Conservation (phyloP, 2,797 vertebrate species). For the Erpetoichthys calabaricus region DNA sequence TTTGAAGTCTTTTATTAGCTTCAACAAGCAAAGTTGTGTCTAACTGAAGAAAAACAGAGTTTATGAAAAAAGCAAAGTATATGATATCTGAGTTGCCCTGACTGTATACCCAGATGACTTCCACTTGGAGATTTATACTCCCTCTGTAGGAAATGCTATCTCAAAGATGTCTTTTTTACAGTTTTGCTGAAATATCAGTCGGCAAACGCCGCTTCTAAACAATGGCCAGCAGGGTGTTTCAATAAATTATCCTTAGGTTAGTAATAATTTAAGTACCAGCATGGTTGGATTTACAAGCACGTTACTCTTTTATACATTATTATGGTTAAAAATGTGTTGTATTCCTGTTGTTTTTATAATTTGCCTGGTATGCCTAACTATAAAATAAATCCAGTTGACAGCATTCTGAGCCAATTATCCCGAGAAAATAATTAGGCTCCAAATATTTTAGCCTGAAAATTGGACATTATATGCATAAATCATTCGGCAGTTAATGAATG, state of each 20-base stretch:
- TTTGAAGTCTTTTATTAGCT: no score
- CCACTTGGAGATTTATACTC: not conserved
- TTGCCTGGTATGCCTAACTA: not conserved
- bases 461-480: slow-evolving; percentile 20
- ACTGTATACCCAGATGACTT: not conserved
- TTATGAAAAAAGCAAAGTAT: not conserved
- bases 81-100: not conserved
- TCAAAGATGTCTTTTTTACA: not conserved
- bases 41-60: no score
- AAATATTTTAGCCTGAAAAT: slow-evolving; percentile 4
- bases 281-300: no score
- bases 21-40: no score
- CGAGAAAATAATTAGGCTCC: not conserved
- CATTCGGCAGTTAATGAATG: slow-evolving; percentile 23
- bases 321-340: no score
- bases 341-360: not conserved
- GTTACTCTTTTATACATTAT: no score
- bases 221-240: no score
- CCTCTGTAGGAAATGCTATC: not conserved
- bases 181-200: no score
- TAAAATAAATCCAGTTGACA: not conserved
- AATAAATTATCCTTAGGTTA: no score
- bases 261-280: no score
- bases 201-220: no score
- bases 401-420: not conserved